Percentiles rank a stretch among this genome's conserved stretches.
phyloP scores from a whole-genome alignment of 2,113 vertebrate species.

The Podarcis raffonei region DNA sequence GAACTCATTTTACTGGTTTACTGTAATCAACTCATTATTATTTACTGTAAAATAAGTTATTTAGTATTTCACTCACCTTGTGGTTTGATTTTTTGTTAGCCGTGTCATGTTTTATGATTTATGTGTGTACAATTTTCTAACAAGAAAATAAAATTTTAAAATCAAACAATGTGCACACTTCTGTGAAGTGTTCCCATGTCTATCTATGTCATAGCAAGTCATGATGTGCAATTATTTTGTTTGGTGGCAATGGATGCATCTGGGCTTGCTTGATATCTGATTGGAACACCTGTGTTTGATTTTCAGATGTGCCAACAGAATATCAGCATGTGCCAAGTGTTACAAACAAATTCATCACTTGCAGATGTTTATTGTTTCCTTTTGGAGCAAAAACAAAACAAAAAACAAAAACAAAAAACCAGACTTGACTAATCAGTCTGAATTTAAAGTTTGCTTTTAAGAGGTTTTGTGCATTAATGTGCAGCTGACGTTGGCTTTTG shows the following conservation, averaged over 20 bases:
- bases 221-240: neutral
- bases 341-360: slow-evolving; percentile 70
- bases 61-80: no score
- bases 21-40: no score
- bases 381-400: slow-evolving; percentile 26
- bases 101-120: no score
- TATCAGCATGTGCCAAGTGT: slow-evolving; percentile 44
- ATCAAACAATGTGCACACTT: neutral
- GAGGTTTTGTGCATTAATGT: slow-evolving; percentile 71
- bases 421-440: slow-evolving; percentile 67
- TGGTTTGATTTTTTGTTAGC: no score
- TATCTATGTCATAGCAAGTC: neutral
- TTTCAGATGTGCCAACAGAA: slow-evolving; percentile 26
- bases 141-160: neutral
- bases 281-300: neutral
- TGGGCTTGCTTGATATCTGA: slow-evolving; percentile 3
- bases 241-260: slow-evolving; percentile 15
- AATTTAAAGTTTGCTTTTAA: slow-evolving; percentile 73
- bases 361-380: slow-evolving; percentile 73
- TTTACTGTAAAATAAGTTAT: no score
- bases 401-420: slow-evolving; percentile 36
- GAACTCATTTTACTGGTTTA: no score
- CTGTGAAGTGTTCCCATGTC: neutral
- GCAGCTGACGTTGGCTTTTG: slow-evolving; percentile 58
- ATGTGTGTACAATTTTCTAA: no score